Conservation (phyloP, 2,797 vertebrate species). For the Pantherophis alleghaniensis region DNA sequence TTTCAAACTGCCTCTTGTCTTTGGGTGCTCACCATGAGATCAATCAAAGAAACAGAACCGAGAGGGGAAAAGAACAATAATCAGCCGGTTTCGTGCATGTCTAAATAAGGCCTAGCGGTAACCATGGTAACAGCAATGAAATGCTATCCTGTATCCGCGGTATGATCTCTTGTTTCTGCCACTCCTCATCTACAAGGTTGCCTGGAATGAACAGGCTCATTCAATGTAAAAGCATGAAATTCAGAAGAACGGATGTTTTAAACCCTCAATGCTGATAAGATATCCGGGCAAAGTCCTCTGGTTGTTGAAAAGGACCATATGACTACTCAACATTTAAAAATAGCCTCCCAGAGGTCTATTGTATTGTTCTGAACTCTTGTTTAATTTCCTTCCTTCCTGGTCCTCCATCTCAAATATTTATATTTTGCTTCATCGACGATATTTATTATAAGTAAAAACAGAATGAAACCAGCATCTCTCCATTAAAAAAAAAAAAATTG, state of each 20-base stretch:
- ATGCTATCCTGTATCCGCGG: not conserved
- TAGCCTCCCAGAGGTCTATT: not conserved
- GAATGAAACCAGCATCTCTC: not conserved
- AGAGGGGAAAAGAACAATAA: not conserved
- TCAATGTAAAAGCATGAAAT: not conserved
- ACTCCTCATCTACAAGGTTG: not conserved
- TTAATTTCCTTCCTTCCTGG: not conserved
- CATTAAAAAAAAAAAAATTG: not conserved
- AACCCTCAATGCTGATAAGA: not conserved
- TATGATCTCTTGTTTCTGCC: not conserved
- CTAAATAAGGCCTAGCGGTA: constrained; percentile 2
- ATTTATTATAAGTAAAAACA: not conserved
- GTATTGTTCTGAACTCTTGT: not conserved
- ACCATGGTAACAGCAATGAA: constrained; percentile 8
- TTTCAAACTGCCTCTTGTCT: not conserved
- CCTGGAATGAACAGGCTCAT: not conserved
- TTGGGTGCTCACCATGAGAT: not conserved
- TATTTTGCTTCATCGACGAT: not conserved
- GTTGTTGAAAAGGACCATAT: not conserved
- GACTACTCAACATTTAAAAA: not conserved
- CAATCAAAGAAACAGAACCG: not conserved
- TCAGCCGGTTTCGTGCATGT: not conserved
- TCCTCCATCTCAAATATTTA: not conserved
- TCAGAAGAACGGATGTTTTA: not conserved
- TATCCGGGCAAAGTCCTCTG: not conserved